Conservation (phyloP, 2,888 invertebrate species). For the Pollenia angustigena region DNA sequence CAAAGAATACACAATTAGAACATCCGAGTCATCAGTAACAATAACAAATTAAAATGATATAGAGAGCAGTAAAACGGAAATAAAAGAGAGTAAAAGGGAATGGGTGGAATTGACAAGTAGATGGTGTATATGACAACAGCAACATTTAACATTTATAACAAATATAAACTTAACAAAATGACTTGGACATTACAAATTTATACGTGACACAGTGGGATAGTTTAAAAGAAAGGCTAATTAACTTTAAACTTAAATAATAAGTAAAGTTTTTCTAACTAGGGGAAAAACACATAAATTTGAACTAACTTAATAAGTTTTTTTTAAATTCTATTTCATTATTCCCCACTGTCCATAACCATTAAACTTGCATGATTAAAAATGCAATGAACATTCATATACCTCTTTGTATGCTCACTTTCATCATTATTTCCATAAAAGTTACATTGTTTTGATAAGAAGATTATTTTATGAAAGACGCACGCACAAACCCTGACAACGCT, state of each 20-base stretch:
- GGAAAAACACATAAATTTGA: not conserved
- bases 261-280: not conserved
- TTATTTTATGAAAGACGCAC: not conserved
- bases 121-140: not conserved
- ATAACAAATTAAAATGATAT: slow-evolving; percentile 9
- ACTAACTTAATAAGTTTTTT: no score
- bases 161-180: slow-evolving; percentile 32
- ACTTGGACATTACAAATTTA: slow-evolving; percentile 31
- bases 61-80: not conserved
- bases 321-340: no score
- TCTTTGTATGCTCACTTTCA: no score
- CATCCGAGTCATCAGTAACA: slow-evolving; percentile 9
- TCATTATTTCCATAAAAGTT: not conserved
- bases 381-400: no score
- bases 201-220: not conserved
- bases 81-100: not conserved
- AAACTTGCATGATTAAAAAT: no score
- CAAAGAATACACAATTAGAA: slow-evolving; percentile 20
- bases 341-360: no score
- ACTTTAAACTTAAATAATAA: no score
- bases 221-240: not conserved
- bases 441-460: not conserved
- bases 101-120: not conserved
- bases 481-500: no score
- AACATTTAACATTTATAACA: slow-evolving; percentile 34